phyloP scores from a whole-genome alignment of 2,888 invertebrate species.

The Clepsis dumicolana region DNA sequence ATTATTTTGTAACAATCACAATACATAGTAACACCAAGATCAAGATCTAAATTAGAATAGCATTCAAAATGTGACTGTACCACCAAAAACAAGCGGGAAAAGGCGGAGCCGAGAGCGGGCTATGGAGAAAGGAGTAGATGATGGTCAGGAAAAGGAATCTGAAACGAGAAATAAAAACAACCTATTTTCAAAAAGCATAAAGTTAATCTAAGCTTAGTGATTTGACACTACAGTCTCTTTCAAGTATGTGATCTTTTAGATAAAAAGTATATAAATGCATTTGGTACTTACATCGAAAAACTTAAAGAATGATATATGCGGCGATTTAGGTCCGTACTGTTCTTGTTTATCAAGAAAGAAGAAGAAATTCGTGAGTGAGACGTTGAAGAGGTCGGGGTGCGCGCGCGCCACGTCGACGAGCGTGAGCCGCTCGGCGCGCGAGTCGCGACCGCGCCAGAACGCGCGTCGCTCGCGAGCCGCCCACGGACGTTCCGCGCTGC shows the following conservation, averaged over 20 bases:
- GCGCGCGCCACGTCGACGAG: slow-evolving; percentile 91
- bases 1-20: background rate
- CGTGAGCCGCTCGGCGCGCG: slow-evolving; percentile 93
- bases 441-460: slow-evolving; percentile 98
- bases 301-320: slow-evolving; percentile 95
- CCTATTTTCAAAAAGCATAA: too few relatives aligned
- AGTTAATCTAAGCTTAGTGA: too few relatives aligned
- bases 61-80: background rate
- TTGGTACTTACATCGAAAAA: slow-evolving; percentile 94
- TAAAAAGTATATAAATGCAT: background rate
- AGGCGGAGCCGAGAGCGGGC: background rate
- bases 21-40: too few relatives aligned
- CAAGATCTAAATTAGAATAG: background rate
- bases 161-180: background rate
- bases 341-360: slow-evolving; percentile 95
- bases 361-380: slow-evolving; percentile 97
- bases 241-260: too few relatives aligned
- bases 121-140: background rate
- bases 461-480: slow-evolving; percentile 89
- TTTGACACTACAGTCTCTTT: too few relatives aligned
- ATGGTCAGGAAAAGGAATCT: background rate
- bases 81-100: background rate
- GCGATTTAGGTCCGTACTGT: slow-evolving; percentile 94
- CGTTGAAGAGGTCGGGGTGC: slow-evolving; percentile 93
- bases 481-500: slow-evolving; percentile 91